phyloP scores from a whole-genome alignment of 2,888 invertebrate genomes.

The Sericinus montela region DNA sequence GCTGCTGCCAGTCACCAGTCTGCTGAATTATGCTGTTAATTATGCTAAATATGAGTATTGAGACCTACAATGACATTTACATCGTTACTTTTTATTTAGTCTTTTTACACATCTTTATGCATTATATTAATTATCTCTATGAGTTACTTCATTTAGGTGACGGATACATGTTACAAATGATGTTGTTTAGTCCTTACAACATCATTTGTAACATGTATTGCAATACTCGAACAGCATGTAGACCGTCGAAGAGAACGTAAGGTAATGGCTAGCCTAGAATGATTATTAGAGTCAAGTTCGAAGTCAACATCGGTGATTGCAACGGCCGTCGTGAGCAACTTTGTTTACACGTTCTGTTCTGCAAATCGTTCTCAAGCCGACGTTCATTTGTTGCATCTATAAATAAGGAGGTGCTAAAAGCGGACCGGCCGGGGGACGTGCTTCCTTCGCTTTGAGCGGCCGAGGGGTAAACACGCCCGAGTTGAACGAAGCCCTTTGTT shows the following conservation, averaged over 20 bases:
- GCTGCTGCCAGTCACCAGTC: too few species aligned
- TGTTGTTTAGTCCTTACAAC: too few species aligned
- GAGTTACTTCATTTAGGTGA: too few species aligned
- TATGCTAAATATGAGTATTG: too few species aligned
- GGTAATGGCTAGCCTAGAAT: neutral
- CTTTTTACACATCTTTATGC: too few species aligned
- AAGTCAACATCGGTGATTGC: constrained; percentile 3
- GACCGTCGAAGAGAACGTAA: neutral
- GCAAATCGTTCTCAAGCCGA: constrained; percentile 62
- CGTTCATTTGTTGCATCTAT: constrained; percentile 67
- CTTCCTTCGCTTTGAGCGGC: constrained; percentile 73
- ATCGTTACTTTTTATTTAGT: too few species aligned
- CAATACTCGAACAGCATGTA: too few species aligned
- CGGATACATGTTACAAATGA: too few species aligned
- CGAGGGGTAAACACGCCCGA: constrained; percentile 68
- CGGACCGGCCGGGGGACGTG: constrained; percentile 70
- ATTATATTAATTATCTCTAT: too few species aligned
- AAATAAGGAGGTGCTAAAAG: constrained; percentile 78
- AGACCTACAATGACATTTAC: too few species aligned
- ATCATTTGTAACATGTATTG: too few species aligned
- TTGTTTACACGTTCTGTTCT: constrained; percentile 65
- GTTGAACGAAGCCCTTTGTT: constrained; percentile 68
- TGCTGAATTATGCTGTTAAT: too few species aligned
- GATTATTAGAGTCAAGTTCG: neutral
- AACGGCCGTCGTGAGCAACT: constrained; percentile 39